Conservation (phyloP, 2,888 invertebrate species). For the Drosophila mimica region DNA sequence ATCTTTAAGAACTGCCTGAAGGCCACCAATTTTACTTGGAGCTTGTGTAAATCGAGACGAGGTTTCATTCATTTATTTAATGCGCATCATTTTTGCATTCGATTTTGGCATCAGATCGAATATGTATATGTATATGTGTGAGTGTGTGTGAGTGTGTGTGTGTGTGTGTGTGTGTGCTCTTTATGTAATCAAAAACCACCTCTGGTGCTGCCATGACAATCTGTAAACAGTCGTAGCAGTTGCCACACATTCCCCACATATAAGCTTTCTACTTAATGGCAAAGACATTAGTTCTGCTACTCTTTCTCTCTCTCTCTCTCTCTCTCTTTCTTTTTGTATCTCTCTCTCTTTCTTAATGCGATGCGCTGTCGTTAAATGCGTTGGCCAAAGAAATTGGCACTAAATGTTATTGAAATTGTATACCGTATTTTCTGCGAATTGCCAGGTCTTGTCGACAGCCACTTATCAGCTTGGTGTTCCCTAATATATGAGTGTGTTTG, state of each 20-base stretch:
- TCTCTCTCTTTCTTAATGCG: slow-evolving; percentile 27
- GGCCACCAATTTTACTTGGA: slow-evolving; percentile 11
- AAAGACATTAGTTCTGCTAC: slow-evolving; percentile 49
- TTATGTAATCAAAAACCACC: slow-evolving; percentile 46
- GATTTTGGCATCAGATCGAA: slow-evolving; percentile 16
- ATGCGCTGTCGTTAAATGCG: slow-evolving; percentile 65
- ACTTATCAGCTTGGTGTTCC: slow-evolving; percentile 43
- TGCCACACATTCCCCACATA: neutral
- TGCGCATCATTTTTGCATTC: slow-evolving; percentile 46
- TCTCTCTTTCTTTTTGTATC: neutral
- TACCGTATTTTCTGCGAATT: slow-evolving; percentile 25
- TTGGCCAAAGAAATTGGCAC: slow-evolving; percentile 67
- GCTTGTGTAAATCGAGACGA: slow-evolving; percentile 13
- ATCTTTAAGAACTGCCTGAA: slow-evolving; percentile 8
- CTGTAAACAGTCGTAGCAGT: slow-evolving; percentile 6
- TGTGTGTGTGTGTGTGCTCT: slow-evolving; percentile 22
- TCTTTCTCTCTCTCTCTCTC: slow-evolving; percentile 7
- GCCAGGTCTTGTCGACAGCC: slow-evolving; percentile 19
- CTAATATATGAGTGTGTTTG: slow-evolving; percentile 24
- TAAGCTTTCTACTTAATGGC: slow-evolving; percentile 44
- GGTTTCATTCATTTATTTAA: slow-evolving; percentile 47
- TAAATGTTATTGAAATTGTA: slow-evolving; percentile 79
- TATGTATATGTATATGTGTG: neutral
- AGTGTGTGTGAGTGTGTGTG: neutral
- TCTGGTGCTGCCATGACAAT: slow-evolving; percentile 25